A percentile compares a stretch with the other conserved stretches of the same genome.
Evolutionary conservation across 2,888 invertebrate species (phyloP).

Genomic region (Chrysolina americana): DNA sequence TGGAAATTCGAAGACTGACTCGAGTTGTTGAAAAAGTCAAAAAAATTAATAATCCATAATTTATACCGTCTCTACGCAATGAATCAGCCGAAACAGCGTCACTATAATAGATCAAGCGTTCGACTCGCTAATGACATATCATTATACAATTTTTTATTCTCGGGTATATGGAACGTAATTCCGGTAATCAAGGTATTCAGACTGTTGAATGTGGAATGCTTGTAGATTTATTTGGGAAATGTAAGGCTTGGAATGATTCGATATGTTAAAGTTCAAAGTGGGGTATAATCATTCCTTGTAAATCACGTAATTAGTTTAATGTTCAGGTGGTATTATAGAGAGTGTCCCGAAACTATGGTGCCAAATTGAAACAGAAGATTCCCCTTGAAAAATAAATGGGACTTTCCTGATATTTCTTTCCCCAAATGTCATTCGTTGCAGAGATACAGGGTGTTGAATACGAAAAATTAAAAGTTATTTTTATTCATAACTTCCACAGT

Average conservation of each 20-base stretch:
- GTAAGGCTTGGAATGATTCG: neutral
- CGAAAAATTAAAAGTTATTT: too few species aligned
- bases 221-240: conserved; percentile 16
- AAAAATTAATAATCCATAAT: conserved; percentile 30
- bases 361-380: too few species aligned
- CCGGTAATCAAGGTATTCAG: neutral
- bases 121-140: conserved; percentile 25
- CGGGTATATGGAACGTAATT: conserved; percentile 24
- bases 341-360: too few species aligned
- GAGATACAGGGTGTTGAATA: too few species aligned
- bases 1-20: conserved; percentile 8
- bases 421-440: too few species aligned
- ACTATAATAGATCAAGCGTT: conserved; percentile 19
- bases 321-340: too few species aligned
- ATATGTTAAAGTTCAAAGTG: too few species aligned
- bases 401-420: too few species aligned
- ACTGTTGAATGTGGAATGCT: conserved; percentile 1
- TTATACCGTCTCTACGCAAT: conserved; percentile 26
- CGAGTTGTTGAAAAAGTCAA: conserved; percentile 26
- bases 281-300: too few species aligned
- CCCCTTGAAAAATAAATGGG: too few species aligned
- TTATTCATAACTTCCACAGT: too few species aligned
- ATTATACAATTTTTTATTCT: conserved; percentile 12
- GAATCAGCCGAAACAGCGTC: conserved; percentile 8
- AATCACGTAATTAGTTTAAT: too few species aligned